phyloP scores from a whole-genome alignment of 2,888 invertebrate species.

The Cheilosia pagana region DNA sequence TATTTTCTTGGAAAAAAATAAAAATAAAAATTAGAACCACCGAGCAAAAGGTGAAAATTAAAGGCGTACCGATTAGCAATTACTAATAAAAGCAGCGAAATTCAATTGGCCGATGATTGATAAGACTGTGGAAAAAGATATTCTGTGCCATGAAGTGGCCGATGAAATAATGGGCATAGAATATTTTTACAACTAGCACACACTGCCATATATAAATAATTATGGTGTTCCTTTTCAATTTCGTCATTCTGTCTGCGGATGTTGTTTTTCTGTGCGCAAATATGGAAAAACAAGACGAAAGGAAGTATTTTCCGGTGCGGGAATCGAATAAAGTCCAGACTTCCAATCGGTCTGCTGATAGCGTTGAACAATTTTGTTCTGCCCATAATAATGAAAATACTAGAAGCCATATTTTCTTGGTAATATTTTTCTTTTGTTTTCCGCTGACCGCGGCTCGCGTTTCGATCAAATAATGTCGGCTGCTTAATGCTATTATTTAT shows the following conservation, averaged over 20 bases:
- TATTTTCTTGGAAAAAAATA: constrained; percentile 28
- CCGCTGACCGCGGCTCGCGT: background rate
- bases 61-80: constrained; percentile 35
- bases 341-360: constrained; percentile 43
- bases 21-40: constrained; percentile 5
- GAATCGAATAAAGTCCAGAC: constrained; percentile 37
- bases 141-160: constrained; percentile 29
- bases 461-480: constrained; percentile 6
- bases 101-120: constrained; percentile 61
- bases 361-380: constrained; percentile 50
- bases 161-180: constrained; percentile 28
- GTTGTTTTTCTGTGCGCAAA: constrained; percentile 47
- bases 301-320: constrained; percentile 47
- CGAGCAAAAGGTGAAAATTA: constrained; percentile 37
- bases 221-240: constrained; percentile 32
- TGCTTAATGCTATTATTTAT: constrained; percentile 20
- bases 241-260: constrained; percentile 37
- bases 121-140: constrained; percentile 53
- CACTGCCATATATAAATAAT: constrained; percentile 34
- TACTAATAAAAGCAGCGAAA: constrained; percentile 56
- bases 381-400: constrained; percentile 56
- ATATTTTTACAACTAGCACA: constrained; percentile 25
- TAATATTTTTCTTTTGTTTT: constrained; percentile 24
- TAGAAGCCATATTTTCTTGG: constrained; percentile 71
- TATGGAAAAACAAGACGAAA: constrained; percentile 16